A percentile compares a stretch with the other conserved stretches of the same genome.
phyloP scores from a whole-genome alignment of 2,113 vertebrate genomes.

The Gallinago paraguaiae region DNA sequence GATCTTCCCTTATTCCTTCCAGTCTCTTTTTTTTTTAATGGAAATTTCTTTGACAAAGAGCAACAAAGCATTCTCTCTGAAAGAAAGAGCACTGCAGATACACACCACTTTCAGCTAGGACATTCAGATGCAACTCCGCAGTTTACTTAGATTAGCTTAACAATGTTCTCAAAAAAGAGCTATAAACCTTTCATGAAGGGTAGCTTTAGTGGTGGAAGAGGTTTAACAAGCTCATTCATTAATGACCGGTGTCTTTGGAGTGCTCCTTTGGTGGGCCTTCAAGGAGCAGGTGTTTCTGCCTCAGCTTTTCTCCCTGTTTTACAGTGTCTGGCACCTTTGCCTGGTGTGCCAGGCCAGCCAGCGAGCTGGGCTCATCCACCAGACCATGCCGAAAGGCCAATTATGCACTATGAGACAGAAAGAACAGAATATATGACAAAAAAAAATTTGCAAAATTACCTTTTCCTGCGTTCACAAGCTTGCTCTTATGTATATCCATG shows the following conservation, averaged over 20 bases:
- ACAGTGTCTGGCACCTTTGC: neutral
- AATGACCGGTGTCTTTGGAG: neutral
- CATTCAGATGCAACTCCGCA: neutral
- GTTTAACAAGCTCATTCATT: constrained; percentile 39
- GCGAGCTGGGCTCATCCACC: neutral
- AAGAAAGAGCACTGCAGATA: constrained; percentile 33
- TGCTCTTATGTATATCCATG: neutral
- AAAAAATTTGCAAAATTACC: neutral
- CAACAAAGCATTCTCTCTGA: constrained; percentile 30
- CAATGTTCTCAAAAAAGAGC: constrained; percentile 33
- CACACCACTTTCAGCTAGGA: neutral
- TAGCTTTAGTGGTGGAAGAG: neutral
- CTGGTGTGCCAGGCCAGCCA: neutral
- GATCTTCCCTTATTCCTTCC: constrained; percentile 6
- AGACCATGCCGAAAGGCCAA: neutral
- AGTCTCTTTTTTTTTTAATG: neutral
- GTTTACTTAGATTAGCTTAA: constrained; percentile 25
- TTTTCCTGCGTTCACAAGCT: neutral
- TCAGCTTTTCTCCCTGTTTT: neutral
- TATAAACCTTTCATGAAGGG: neutral
- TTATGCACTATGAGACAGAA: fast-evolving
- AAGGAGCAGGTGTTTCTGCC: constrained; percentile 36
- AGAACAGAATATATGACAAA: neutral
- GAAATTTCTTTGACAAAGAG: constrained; percentile 48
- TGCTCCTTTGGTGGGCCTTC: neutral